These are phyloP conservation scores for Electrophaes corylata DNA, from an alignment of 2,888 invertebrate species.

Conservation along the genomic window DNA sequence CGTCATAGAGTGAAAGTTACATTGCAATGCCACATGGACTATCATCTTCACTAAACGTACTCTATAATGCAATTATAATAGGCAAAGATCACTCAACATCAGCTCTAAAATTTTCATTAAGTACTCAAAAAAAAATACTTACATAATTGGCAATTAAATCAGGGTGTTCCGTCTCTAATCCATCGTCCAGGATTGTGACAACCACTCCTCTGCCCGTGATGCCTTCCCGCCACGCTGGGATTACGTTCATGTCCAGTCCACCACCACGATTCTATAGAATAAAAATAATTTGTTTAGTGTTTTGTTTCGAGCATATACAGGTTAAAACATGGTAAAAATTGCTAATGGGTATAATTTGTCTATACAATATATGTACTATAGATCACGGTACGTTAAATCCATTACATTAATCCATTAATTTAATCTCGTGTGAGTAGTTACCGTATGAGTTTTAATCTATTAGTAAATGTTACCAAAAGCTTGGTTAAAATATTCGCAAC, in stretches of 20 bases:
- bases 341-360: too few species aligned
- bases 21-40: too few species aligned
- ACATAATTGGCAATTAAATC: conserved; percentile 96
- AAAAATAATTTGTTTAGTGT: conserved; percentile 11
- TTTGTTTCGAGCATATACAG: too few species aligned
- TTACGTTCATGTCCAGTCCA: conserved; percentile 97
- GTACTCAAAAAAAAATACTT: conserved; percentile 73
- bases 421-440: conserved; percentile 19
- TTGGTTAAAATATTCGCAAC: conserved; percentile 43
- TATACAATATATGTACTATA: too few species aligned
- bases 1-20: too few species aligned
- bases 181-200: conserved; percentile 98
- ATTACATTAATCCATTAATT: conserved; percentile 20
- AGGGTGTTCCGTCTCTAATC: conserved; percentile 97
- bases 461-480: conserved; percentile 40
- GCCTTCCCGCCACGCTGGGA: conserved; percentile 97
- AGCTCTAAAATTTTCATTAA: too few species aligned
- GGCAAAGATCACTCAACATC: too few species aligned
- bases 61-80: too few species aligned
- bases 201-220: conserved; percentile 97
- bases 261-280: conserved; percentile 92
- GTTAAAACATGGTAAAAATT: too few species aligned
- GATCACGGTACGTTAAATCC: conserved; percentile 2
- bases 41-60: too few species aligned
- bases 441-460: conserved; percentile 46